Percentiles rank a stretch among this genome's conserved stretches.
Evolutionary conservation across 2,888 invertebrate species (phyloP).

Genomic region (Ypsolopha sequella): DNA sequence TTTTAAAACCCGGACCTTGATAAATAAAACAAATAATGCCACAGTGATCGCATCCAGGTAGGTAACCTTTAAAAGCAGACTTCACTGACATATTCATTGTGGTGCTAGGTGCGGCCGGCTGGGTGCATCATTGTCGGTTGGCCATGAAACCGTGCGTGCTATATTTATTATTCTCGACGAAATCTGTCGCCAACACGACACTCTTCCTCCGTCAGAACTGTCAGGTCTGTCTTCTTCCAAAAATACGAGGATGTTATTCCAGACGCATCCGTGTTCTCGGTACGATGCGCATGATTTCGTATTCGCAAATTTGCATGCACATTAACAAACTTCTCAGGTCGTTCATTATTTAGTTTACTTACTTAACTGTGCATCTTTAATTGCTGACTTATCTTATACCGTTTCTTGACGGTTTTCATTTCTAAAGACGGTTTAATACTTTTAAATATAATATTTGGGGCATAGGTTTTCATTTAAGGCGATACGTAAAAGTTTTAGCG

Average conservation of each 20-base stretch:
- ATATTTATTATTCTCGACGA: constrained; percentile 47
- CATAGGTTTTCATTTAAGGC: background rate
- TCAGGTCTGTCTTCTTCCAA: constrained; percentile 39
- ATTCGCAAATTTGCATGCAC: background rate
- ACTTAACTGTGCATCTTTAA: too few relatives aligned
- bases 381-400: too few relatives aligned
- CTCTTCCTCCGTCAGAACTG: constrained; percentile 40
- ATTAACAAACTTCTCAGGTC: background rate
- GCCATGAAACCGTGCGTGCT: constrained; percentile 43
- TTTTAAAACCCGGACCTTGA: background rate
- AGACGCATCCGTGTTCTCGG: constrained; percentile 27
- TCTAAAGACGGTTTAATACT: background rate
- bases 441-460: background rate
- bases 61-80: constrained; percentile 43
- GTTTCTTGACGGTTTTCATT: background rate
- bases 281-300: background rate
- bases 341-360: too few relatives aligned
- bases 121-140: constrained; percentile 11
- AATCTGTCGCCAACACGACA: constrained; percentile 33
- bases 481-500: too few relatives aligned
- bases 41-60: constrained; percentile 18
- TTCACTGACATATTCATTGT: constrained; percentile 24
- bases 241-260: constrained; percentile 46
- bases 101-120: constrained; percentile 8
- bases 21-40: background rate